Evolutionary conservation across 2,888 invertebrate genomes (phyloP), one percentile per base, ranked within the genome.

Genomic region (Ptychoptera contaminata): DNA sequence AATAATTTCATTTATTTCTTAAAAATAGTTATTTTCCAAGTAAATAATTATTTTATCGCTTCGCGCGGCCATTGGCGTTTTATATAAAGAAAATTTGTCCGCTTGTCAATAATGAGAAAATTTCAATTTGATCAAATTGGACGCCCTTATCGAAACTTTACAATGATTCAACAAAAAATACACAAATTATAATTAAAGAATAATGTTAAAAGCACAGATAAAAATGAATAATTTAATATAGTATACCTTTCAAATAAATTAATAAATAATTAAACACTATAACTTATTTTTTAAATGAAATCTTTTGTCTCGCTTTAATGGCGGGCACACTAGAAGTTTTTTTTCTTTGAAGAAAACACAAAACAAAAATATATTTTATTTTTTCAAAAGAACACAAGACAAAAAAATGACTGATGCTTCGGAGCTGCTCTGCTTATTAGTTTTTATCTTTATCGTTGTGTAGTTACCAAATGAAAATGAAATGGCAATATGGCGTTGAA

Each of bases 231-330:
- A 15, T 31, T 40, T 15, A 5, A 42, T 30, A 31, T 34, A 14
- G 34, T 12, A 34, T 42, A 42, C 42, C 42, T 42, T 34, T 8
- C 1, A 7, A 39, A 16, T 23, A 7, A 16, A 32, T 41, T 35
- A 16, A 12, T 12, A n/a, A 23, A 11, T 23, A 37, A 37, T 40
- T 23, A 40, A 29, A 23, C 15, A 16, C 12, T 16, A 29, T 5
- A 3, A 40, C 12, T 23, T 40, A 14, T 9, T 40, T 30, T 10
- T 42, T 42, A 34, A 34, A 37, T 43, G 32, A 46, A 45, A 67
- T 64, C 67, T 67, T 69, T 69, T 69, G 61, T 71, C 71, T 71
- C 70, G 65, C 70, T 71, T 70, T 48, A 51, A 51, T 52, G 51
- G 50, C 50, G 50, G 46, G 42, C 23, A 23, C 23, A 23, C n/a